Evolutionary conservation across 2,888 invertebrate genomes (phyloP), one percentile per base, ranked within the genome.

Genomic region (Kuschelorhynchus macadamiae): DNA sequence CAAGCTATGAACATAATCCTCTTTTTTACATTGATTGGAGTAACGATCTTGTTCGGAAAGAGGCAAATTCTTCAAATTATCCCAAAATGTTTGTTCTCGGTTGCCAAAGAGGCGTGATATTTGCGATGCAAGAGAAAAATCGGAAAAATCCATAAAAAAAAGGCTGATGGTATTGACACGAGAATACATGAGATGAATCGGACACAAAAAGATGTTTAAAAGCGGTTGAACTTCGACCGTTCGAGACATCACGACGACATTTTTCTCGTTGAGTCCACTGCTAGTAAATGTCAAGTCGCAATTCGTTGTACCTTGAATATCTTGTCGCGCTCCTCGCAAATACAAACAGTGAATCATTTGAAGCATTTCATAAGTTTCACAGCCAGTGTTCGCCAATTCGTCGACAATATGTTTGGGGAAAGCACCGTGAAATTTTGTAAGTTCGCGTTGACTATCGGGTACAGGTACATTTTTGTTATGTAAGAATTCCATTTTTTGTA

Each of bases 351-450:
- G 11, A 11, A 36, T 36, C 5, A 11, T 7, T 4, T 36, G 3
- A 7, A 36, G 5, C 5, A 36, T 2, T 7, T 36, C 11, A 7
- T 7, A 4, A 36, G 3, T 11, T 4, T 36, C 11, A 11, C 36
- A 36, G 5, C 11, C 5, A 7, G 36, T 11, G 36, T 11, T 11
- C 11, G 3, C 36, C 11, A 36, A 7, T 36, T 36, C 36, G 11
- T 36, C 36, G 36, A 36, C 36, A 36, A 36, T 36, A 12, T 36
- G 11, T 36, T 36, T 36, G 3, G 36, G 36, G 11, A 36, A 36
- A 7, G 11, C 36, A 4, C 36, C 36, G 36, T 36, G 36, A 36
- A 7, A 36, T 36, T 36, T 36, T 11, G 36, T 11, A 4, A 4
- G 11, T 4, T 11, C 36, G 36, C 36, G 36, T 11, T 36, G 3